Base-by-base conservation (phyloP, 2,888 invertebrate species). In the Erebia aethiops region DNA sequence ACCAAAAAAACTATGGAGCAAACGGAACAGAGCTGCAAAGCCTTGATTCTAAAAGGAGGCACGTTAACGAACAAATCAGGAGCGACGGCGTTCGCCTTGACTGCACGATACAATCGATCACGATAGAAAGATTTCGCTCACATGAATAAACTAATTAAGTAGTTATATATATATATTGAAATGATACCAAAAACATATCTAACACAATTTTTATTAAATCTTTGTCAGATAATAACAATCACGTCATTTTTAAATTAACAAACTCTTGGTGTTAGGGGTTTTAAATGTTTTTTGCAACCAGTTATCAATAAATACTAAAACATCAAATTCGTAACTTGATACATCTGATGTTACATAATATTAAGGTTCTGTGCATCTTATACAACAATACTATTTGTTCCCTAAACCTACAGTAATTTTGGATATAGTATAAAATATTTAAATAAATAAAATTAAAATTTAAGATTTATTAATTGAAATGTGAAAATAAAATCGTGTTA, bases 161-260 rank as follows among this genome's bases (percentile, higher is more conserved):
- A 43, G 11, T 9, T 43, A 43, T 0, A 2, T 43, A 61, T 35
- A 18, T 46, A n/a, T n/a, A n/a, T n/a, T 16, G 11, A 16, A 62
- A 51, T 49, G 18, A 62, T 14, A 63, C 26, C 63, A 63, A 63
- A 8, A 63, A n/a, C 1, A 1, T 1, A 26, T 10, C 52, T 51
- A 52, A 64, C 41, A 64, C 41, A 64, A 54, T 16, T 16, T 63
- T 64, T 64, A 64, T 64, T 64, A 54, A 54, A 54, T 13, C 54
- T 54, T 41, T 63, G 46, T 26, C 54, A 64, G 41, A 13, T 41
- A 14, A 52, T 41, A 64, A 64, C 54, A 54, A 41, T 64, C 11
- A 64, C n/a, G 35, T 64, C 7, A 26, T 49, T 41, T 64, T 54
- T 7, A 11, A 64, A 26, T 26, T 51, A 10, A 26, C 26, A 18